Percentiles rank a stretch among this genome's conserved stretches.
These are phyloP conservation scores for Drosophila mulleri DNA, from an alignment of 2,888 invertebrate species.

Conservation along the genomic window DNA sequence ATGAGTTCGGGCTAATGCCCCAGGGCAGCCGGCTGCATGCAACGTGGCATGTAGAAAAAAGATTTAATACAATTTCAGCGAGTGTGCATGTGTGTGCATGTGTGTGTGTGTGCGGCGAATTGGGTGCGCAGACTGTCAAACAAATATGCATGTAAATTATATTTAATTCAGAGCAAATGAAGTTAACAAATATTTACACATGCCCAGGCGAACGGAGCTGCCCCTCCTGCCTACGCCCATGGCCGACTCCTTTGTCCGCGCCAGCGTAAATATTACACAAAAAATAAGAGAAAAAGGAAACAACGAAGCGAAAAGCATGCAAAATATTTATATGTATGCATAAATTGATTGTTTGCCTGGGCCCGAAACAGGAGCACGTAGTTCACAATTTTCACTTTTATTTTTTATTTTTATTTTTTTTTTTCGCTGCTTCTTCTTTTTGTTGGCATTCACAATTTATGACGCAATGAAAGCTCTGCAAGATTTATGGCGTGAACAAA, in stretches of 20 bases:
- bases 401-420: not conserved
- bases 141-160: constrained; percentile 80
- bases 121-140: constrained; percentile 52
- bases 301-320: constrained; percentile 28
- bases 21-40: constrained; percentile 46
- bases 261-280: constrained; percentile 41
- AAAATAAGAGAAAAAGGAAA: constrained; percentile 26
- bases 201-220: constrained; percentile 19
- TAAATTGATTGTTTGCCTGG: constrained; percentile 78
- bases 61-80: constrained; percentile 13
- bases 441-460: constrained; percentile 65
- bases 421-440: constrained; percentile 4
- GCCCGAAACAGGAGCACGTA: constrained; percentile 26
- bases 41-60: constrained; percentile 55
- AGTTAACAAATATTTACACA: constrained; percentile 81
- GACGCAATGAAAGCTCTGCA: constrained; percentile 73
- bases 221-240: constrained; percentile 1
- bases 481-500: constrained; percentile 66
- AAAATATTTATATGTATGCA: constrained; percentile 65
- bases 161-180: constrained; percentile 81
- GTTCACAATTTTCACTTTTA: constrained; percentile 39
- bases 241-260: constrained; percentile 33
- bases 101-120: constrained; percentile 21
- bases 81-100: not conserved
- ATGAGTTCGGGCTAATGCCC: constrained; percentile 54